These are phyloP conservation scores for Eueremaeus valkanovi DNA, from an alignment of 2,888 invertebrate genomes.

Conservation along the genomic window DNA sequence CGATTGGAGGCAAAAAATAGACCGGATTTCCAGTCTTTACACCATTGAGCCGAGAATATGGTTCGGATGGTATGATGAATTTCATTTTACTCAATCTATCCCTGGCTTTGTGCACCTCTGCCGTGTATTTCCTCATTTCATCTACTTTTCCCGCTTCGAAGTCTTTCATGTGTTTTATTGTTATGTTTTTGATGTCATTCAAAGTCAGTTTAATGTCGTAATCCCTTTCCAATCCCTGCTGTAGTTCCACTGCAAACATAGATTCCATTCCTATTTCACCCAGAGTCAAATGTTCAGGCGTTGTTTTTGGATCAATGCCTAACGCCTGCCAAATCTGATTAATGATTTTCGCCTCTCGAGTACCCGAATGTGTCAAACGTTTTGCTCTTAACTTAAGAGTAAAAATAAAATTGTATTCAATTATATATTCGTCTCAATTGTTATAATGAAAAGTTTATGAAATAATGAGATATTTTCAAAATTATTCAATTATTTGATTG, in stretches of 20 bases:
- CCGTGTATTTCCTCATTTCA: background rate
- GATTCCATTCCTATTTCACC: too few species aligned
- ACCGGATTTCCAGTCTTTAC: constrained; percentile 61
- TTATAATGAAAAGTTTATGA: too few species aligned
- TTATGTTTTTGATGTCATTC: background rate
- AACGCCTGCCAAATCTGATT: background rate
- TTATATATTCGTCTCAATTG: too few species aligned
- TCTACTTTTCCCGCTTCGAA: background rate
- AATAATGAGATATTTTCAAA: too few species aligned
- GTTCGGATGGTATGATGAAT: constrained; percentile 67
- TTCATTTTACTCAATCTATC: constrained; percentile 51
- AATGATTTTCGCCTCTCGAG: background rate
- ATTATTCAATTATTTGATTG: too few species aligned
- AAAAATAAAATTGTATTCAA: too few species aligned
- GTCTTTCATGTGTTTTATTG: background rate
- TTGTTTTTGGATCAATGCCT: too few species aligned
- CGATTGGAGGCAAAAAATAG: too few species aligned
- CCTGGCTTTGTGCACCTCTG: background rate
- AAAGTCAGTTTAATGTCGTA: background rate
- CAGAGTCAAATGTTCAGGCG: too few species aligned
- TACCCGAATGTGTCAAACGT: background rate
- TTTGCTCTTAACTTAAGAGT: background rate
- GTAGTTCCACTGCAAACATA: too few species aligned
- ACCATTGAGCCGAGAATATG: constrained; percentile 62
- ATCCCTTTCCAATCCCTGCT: too few species aligned